A percentile compares a stretch with the other conserved stretches of the same genome.
phyloP scores from a whole-genome alignment of 2,888 invertebrate genomes.

The Limenitis camilla region DNA sequence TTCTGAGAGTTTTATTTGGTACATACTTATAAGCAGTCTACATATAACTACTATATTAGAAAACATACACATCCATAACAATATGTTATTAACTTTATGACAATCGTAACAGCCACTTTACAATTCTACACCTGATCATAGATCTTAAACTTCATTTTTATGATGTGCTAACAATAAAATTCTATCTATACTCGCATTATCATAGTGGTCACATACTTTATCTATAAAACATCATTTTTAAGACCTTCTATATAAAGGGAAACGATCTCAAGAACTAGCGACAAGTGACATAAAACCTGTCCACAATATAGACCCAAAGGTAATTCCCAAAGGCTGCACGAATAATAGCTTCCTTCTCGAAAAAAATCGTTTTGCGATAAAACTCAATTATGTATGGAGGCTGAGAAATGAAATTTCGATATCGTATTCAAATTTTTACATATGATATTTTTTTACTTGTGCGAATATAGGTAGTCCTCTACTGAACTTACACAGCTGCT shows the following conservation, averaged over 20 bases:
- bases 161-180: not conserved
- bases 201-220: not conserved
- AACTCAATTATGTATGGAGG: slow-evolving; percentile 33
- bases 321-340: slow-evolving; percentile 40
- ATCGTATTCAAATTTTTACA: slow-evolving; percentile 21
- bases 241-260: not conserved
- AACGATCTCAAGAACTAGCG: not conserved
- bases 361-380: slow-evolving; percentile 26
- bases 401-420: slow-evolving; percentile 30
- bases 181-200: not conserved
- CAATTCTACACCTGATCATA: not conserved
- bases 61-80: too few species aligned
- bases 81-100: not conserved
- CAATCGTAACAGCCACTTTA: not conserved
- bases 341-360: slow-evolving; percentile 37
- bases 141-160: too few species aligned
- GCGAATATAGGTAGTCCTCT: not conserved
- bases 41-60: too few species aligned
- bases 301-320: slow-evolving; percentile 20
- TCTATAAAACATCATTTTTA: not conserved
- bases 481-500: not conserved
- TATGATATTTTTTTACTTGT: slow-evolving; percentile 8
- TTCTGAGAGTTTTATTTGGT: too few species aligned
- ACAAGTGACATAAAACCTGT: not conserved
- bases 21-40: too few species aligned